A percentile compares a stretch with the other conserved stretches of the same genome.
Evolutionary conservation across 1,140 invertebrate species (phyloP).

Genomic region (Drosophila jambulina): DNA sequence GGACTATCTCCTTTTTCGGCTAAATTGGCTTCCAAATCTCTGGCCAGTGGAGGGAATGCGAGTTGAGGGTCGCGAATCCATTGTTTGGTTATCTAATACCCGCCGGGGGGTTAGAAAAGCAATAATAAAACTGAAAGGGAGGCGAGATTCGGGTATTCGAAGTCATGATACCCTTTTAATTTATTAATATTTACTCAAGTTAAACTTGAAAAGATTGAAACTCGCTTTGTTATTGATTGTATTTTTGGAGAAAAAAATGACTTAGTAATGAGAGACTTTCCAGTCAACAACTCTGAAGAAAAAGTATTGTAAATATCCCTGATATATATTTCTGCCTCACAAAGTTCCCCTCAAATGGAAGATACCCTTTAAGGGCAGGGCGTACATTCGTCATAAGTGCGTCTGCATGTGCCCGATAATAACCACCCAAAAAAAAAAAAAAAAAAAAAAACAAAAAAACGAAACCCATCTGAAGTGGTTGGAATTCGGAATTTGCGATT

Average conservation of each 20-base stretch:
- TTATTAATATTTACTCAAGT: background rate
- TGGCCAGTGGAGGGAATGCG: background rate
- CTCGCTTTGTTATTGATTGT: background rate
- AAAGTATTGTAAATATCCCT: background rate
- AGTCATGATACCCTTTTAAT: background rate
- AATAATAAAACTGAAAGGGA: conserved; percentile 2
- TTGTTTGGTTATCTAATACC: conserved; percentile 77
- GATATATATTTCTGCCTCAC: background rate
- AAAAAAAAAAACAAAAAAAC: background rate
- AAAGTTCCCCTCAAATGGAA: background rate
- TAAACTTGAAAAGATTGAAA: background rate
- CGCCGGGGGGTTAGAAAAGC: conserved; percentile 27
- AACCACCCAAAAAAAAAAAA: conserved; percentile 5
- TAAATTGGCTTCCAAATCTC: conserved; percentile 9
- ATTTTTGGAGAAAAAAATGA: background rate
- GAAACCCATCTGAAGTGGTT: conserved; percentile 69
- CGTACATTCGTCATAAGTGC: conserved; percentile 69
- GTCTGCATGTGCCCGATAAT: conserved; percentile 71
- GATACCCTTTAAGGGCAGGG: conserved; percentile 7
- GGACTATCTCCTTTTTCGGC: background rate
- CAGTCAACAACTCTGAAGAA: background rate
- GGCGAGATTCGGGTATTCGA: too few species aligned
- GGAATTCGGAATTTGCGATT: conserved; percentile 70
- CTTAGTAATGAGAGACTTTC: too few species aligned
- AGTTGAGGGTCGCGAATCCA: conserved; percentile 33